Percentiles rank a stretch among this genome's conserved stretches.
These are phyloP conservation scores for Aurelia coerulea DNA, from an alignment of 30 jellyfish, hydroid and myxozoan genomes.

Conservation along the genomic window DNA sequence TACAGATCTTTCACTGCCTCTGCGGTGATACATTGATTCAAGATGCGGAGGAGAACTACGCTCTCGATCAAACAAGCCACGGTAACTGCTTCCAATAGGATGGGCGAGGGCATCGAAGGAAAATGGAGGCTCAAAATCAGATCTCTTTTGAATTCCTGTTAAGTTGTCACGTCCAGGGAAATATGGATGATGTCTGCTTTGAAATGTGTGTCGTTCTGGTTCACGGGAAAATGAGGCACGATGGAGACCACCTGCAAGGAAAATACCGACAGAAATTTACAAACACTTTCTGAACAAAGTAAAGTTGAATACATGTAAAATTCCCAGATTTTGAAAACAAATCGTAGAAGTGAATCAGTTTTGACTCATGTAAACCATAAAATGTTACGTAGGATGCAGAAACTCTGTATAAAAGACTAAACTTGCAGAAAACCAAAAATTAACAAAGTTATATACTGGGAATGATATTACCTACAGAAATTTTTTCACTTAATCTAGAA, in stretches of 20 bases:
- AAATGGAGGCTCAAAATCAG: slow-evolving; percentile 58
- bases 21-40: slow-evolving; percentile 58
- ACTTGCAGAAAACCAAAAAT: too few relatives aligned
- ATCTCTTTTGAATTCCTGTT: slow-evolving; percentile 30
- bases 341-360: too few relatives aligned
- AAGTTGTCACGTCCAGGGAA: slow-evolving; percentile 55
- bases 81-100: slow-evolving; percentile 36
- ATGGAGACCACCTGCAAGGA: slow-evolving; percentile 18
- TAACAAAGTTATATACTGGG: too few relatives aligned
- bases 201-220: slow-evolving; percentile 58
- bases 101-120: slow-evolving; percentile 49
- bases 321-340: too few relatives aligned
- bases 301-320: too few relatives aligned
- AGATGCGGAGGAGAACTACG: slow-evolving; percentile 78
- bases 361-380: too few relatives aligned
- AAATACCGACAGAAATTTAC: too few relatives aligned
- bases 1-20: slow-evolving; percentile 48
- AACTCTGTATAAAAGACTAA: too few relatives aligned
- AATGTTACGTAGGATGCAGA: too few relatives aligned
- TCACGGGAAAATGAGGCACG: slow-evolving; percentile 55
- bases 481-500: too few relatives aligned
- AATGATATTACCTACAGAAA: too few relatives aligned
- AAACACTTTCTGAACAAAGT: too few relatives aligned
- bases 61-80: slow-evolving; percentile 59
- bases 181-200: slow-evolving; percentile 60